These are phyloP conservation scores for Nephrocerus scutellatus DNA, from an alignment of 2,888 invertebrate genomes.

Conservation along the genomic window DNA sequence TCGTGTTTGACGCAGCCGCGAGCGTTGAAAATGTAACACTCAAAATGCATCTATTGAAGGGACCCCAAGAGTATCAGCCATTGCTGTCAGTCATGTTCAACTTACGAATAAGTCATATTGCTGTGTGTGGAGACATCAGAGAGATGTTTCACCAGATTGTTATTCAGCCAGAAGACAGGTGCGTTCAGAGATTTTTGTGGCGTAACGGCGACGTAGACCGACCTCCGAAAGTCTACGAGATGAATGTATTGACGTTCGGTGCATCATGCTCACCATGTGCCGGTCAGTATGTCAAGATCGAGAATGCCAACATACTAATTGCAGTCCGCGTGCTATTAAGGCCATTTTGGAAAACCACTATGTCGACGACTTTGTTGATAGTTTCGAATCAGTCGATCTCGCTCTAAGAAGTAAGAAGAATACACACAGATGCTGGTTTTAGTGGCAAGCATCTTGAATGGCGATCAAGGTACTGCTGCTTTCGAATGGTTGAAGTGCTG, in stretches of 20 bases:
- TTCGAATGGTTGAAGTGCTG: neutral
- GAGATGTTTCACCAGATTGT: slow-evolving; percentile 20
- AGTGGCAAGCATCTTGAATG: neutral
- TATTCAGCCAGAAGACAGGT: slow-evolving; percentile 10
- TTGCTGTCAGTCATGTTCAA: slow-evolving; percentile 17
- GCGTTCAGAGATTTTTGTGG: slow-evolving; percentile 8
- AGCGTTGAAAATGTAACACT: slow-evolving; percentile 14
- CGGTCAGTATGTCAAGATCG: slow-evolving; percentile 19
- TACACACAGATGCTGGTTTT: slow-evolving; percentile 3
- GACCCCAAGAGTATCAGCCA: slow-evolving; percentile 16
- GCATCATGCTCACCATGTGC: slow-evolving; percentile 19
- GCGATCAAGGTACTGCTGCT: too few species aligned
- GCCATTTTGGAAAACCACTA: slow-evolving; percentile 16
- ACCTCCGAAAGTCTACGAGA: slow-evolving; percentile 15
- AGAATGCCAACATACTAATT: slow-evolving; percentile 9
- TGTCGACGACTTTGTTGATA: slow-evolving; percentile 15
- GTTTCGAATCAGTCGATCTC: neutral
- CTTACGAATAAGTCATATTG: slow-evolving; percentile 16
- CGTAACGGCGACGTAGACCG: slow-evolving; percentile 17
- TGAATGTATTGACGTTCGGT: slow-evolving; percentile 22
- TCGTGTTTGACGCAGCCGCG: slow-evolving; percentile 21
- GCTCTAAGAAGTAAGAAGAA: too few species aligned
- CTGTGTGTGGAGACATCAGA: slow-evolving; percentile 19
- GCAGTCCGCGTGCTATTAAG: slow-evolving; percentile 12
- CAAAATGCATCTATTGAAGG: slow-evolving; percentile 17